A percentile compares a stretch with the other conserved stretches of the same genome.
These are phyloP conservation scores for Agapostemon virescens DNA, from an alignment of 2,888 invertebrate genomes.

Conservation along the genomic window DNA sequence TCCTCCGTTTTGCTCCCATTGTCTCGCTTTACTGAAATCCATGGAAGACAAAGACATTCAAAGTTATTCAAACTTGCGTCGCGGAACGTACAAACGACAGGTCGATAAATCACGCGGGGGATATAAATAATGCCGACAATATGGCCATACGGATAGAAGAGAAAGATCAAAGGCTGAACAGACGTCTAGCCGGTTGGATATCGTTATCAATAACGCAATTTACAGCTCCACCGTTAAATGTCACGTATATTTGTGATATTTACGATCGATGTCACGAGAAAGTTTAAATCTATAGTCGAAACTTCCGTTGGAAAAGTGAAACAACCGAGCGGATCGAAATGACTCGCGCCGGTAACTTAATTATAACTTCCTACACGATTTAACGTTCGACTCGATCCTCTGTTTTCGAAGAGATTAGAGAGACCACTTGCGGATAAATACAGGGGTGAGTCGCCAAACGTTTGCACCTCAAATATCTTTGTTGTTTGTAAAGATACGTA, in stretches of 20 bases:
- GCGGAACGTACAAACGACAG: constrained; percentile 88
- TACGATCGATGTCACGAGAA: not conserved
- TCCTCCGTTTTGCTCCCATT: not conserved
- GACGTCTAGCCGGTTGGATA: constrained; percentile 91
- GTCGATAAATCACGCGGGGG: constrained; percentile 79
- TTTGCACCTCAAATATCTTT: too few species aligned
- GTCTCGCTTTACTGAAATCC: not conserved
- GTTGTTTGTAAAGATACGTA: too few species aligned
- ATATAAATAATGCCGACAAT: constrained; percentile 71
- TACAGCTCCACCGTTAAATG: constrained; percentile 97
- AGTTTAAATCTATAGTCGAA: not conserved
- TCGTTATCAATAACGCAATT: constrained; percentile 98
- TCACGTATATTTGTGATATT: constrained; percentile 91
- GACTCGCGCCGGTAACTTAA: not conserved
- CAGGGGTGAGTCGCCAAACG: too few species aligned
- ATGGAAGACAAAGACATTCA: not conserved
- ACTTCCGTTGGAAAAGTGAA: not conserved
- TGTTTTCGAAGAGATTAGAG: not conserved
- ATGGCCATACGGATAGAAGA: constrained; percentile 57
- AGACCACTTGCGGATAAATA: not conserved
- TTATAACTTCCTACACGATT: not conserved
- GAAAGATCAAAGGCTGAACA: constrained; percentile 60
- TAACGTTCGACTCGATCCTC: not conserved
- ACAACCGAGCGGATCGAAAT: not conserved
- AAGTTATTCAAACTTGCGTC: constrained; percentile 89